Evolutionary conservation across 2,113 vertebrate species (phyloP).

Genomic region (Sminthopsis crassicaudata): DNA sequence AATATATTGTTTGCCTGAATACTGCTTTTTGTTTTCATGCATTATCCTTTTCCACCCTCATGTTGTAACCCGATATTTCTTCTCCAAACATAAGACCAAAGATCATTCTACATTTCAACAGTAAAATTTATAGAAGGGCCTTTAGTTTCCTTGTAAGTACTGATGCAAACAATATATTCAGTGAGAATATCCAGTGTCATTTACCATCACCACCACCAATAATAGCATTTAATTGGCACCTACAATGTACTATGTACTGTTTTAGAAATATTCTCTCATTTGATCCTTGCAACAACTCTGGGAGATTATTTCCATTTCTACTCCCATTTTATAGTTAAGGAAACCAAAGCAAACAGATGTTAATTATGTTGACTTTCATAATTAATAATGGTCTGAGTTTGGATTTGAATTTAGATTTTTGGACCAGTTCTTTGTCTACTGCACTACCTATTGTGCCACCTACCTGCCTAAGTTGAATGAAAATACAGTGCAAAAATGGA

Average conservation of each 20-base stretch:
- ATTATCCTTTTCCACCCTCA: not conserved
- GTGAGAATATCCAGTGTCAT: not conserved
- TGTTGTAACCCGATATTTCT: not conserved
- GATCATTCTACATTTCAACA: not conserved
- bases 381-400: not conserved
- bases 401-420: no score
- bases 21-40: not conserved
- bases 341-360: not conserved
- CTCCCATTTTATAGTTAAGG: not conserved
- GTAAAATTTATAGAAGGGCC: not conserved
- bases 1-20: no score
- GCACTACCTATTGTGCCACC: not conserved
- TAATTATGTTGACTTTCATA: not conserved
- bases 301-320: not conserved
- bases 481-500: not conserved
- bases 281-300: not conserved
- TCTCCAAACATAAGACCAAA: not conserved
- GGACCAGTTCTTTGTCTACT: no score
- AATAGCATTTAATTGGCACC: not conserved
- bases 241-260: not conserved
- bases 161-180: not conserved
- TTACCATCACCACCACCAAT: not conserved
- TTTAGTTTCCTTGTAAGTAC: not conserved
- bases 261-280: not conserved
- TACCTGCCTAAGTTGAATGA: not conserved